Conservation (phyloP, 2,888 invertebrate species). For the Cactoblastis cactorum region DNA sequence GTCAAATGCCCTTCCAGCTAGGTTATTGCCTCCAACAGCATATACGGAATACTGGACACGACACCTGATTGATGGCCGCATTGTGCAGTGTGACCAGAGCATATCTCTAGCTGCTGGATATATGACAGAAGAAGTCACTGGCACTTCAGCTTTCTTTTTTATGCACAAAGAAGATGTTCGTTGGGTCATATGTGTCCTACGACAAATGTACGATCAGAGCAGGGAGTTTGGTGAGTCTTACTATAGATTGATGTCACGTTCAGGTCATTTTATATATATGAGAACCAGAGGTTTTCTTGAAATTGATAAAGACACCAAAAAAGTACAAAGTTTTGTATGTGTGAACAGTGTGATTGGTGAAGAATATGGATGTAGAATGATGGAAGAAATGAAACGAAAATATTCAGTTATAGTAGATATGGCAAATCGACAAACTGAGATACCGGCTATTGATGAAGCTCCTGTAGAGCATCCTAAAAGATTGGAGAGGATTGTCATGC, state of each 20-base stretch:
- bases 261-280: slow-evolving; percentile 91
- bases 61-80: slow-evolving; percentile 92
- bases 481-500: slow-evolving; percentile 85
- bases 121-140: slow-evolving; percentile 92
- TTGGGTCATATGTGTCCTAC: slow-evolving; percentile 91
- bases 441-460: slow-evolving; percentile 45
- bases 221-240: slow-evolving; percentile 92
- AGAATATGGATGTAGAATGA: slow-evolving; percentile 86
- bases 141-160: slow-evolving; percentile 92
- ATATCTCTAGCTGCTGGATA: slow-evolving; percentile 94
- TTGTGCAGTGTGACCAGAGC: slow-evolving; percentile 94
- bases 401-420: slow-evolving; percentile 85
- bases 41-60: slow-evolving; percentile 94
- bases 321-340: slow-evolving; percentile 92
- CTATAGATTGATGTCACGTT: slow-evolving; percentile 89
- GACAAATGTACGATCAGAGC: slow-evolving; percentile 93
- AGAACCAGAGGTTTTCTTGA: slow-evolving; percentile 91
- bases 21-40: slow-evolving; percentile 79
- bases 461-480: slow-evolving; percentile 85
- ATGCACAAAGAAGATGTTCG: slow-evolving; percentile 94
- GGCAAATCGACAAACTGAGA: slow-evolving; percentile 55
- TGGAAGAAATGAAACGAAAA: slow-evolving; percentile 88
- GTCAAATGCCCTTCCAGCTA: slow-evolving; percentile 75
- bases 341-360: slow-evolving; percentile 88
- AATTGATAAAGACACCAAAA: slow-evolving; percentile 86